phyloP scores from a whole-genome alignment of 1,140 invertebrate species.

The Drosophila nebulosa region DNA sequence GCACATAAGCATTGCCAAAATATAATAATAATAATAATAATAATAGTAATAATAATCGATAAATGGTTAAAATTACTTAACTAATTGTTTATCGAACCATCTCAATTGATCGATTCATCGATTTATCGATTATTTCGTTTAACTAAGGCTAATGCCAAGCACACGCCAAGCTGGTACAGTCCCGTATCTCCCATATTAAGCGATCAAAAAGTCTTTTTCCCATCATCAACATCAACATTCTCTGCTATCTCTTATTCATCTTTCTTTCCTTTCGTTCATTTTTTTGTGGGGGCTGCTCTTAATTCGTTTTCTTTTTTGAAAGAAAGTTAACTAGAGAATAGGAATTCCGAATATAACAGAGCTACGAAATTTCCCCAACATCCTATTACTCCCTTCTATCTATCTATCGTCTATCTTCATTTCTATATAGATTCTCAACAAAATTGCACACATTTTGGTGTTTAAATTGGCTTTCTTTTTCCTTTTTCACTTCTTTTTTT shows the following conservation, averaged over 20 bases:
- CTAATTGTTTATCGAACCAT: neutral
- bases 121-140: neutral
- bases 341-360: no score
- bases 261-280: neutral
- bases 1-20: conserved; percentile 23
- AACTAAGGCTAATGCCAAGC: neutral
- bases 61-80: neutral
- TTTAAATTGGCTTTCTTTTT: neutral
- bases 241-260: neutral
- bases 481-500: neutral
- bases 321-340: no score
- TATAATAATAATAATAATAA: neutral
- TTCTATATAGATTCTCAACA: no score
- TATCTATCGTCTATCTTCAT: no score
- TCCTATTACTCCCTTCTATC: no score
- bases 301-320: no score
- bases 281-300: neutral
- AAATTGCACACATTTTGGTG: no score
- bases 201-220: neutral
- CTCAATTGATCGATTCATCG: neutral
- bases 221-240: neutral
- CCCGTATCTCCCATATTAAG: neutral
- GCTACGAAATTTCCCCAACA: no score
- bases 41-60: neutral
- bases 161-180: neutral